Conservation (phyloP, 2,888 invertebrate species). For the Esperia sulphurella region DNA sequence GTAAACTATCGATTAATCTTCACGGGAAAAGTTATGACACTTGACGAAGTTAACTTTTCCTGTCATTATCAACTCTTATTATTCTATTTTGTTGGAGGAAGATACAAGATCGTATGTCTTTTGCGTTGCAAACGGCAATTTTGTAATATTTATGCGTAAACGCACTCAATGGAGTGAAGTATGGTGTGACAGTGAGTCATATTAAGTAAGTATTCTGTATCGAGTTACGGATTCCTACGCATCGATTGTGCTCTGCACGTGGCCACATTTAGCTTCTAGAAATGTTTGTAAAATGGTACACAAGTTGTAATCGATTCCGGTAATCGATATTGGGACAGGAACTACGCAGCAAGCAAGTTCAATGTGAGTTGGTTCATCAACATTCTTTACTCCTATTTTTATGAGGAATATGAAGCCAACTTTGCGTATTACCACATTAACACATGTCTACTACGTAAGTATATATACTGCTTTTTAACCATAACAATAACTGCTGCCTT, state of each 20-base stretch:
- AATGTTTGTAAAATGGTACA: conserved; percentile 22
- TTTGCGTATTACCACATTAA: neutral
- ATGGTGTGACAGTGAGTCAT: conserved; percentile 19
- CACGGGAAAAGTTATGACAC: neutral
- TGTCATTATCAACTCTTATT: neutral
- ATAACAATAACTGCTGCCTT: too few relatives aligned
- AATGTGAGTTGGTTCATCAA: neutral
- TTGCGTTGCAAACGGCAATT: neutral
- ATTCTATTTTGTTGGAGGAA: neutral
- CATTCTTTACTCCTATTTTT: neutral
- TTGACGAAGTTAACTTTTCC: neutral
- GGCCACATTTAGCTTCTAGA: conserved; percentile 24
- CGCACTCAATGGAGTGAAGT: conserved; percentile 12
- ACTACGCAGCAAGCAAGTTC: conserved; percentile 11
- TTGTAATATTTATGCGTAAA: conserved; percentile 3
- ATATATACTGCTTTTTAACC: too few relatives aligned
- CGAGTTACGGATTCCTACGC: conserved; percentile 30
- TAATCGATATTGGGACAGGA: conserved; percentile 15
- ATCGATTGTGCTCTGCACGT: conserved; percentile 24
- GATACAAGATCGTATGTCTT: neutral
- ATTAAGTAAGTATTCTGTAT: conserved; percentile 3
- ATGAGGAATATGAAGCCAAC: neutral
- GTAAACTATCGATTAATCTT: conserved; percentile 1
- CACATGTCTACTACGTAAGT: too few relatives aligned
- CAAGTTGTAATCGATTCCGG: conserved; percentile 20